Base-by-base conservation (phyloP, 2,888 invertebrate genomes). In the Podotricha telesiphe region DNA sequence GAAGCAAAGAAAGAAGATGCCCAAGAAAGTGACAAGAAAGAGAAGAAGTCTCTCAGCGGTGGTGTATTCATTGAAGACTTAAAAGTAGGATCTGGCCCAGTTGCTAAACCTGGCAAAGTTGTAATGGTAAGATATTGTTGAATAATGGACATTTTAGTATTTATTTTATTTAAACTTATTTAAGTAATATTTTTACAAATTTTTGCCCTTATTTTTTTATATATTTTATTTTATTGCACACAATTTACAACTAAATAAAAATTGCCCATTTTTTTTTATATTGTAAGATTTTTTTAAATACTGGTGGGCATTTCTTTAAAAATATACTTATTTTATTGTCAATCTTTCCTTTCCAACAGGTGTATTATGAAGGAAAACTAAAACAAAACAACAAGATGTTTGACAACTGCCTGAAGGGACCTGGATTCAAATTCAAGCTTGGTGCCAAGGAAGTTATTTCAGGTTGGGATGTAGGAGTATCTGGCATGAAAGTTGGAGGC, bases 401-500 rank as follows among this genome's bases (percentile, higher is more conserved):
- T 80, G 99, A 99, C 86, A 94, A 95, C 74, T 93, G 94, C 59
- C 89, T 86, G 40, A 94, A 95, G 75, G 98, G 98, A 0, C 95
- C 95, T 20, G 98, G 98, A 0, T 98, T 98, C 87, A 96, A 96
- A 86, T 98, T 98, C 91, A 94, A 95, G 28, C 89, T 98, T 15
- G 98, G 98, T 0, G 94, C 94, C 59, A 96, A 96, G 73, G 97
- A 98, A 85, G 98, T 98, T 0, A 98, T 98, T 81, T 95, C 95
- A 77, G 98, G 97, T 15, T 98, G 98, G 98, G 98, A 98, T 81
- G 88, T 96, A 47, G 98, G 98, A 63, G 92, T 98, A n/a, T 89
- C 89, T 50, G 98, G 98, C 61, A 99, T 99, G 99, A 98, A 97
- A 90, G 96, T 98, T 69, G 98, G 98, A 42, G 98, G 98, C 76